Conservation (phyloP, 1,140 invertebrate genomes). For the Drosophila watanabei region DNA sequence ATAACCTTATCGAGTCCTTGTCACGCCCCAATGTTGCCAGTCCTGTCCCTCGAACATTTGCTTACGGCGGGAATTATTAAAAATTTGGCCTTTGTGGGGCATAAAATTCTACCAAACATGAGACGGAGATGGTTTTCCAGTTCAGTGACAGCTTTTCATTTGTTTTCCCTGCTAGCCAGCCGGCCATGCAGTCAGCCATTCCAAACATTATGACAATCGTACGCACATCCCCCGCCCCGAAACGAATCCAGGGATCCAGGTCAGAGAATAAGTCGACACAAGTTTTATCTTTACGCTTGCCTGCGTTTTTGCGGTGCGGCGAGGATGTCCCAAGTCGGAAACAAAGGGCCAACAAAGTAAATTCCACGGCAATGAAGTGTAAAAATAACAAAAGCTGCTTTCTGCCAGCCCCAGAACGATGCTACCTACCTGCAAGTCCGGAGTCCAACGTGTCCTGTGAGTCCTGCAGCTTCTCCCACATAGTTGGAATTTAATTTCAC, state of each 20-base stretch:
- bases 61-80: constrained; percentile 51
- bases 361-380: constrained; percentile 69
- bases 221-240: constrained; percentile 8
- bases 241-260: constrained; percentile 34
- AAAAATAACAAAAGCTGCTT: constrained; percentile 69
- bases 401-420: constrained; percentile 25
- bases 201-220: constrained; percentile 50
- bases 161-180: constrained; percentile 36
- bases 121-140: constrained; percentile 59
- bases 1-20: constrained; percentile 59
- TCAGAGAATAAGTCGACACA: constrained; percentile 48
- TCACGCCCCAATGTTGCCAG: constrained; percentile 37
- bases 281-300: constrained; percentile 69
- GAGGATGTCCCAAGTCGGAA: constrained; percentile 46
- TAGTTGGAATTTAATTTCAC: constrained; percentile 67
- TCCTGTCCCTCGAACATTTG: constrained; percentile 35
- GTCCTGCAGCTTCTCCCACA: constrained; percentile 39
- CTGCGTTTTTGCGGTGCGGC: constrained; percentile 51
- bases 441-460: background rate
- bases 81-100: constrained; percentile 59
- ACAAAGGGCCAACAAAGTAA: constrained; percentile 67
- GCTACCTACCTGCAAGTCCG: constrained; percentile 30
- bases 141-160: constrained; percentile 61
- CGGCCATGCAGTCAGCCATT: constrained; percentile 6
- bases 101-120: constrained; percentile 46